Conservation (phyloP, 1,140 invertebrate species). For the Macrostomum lignano region DNA sequence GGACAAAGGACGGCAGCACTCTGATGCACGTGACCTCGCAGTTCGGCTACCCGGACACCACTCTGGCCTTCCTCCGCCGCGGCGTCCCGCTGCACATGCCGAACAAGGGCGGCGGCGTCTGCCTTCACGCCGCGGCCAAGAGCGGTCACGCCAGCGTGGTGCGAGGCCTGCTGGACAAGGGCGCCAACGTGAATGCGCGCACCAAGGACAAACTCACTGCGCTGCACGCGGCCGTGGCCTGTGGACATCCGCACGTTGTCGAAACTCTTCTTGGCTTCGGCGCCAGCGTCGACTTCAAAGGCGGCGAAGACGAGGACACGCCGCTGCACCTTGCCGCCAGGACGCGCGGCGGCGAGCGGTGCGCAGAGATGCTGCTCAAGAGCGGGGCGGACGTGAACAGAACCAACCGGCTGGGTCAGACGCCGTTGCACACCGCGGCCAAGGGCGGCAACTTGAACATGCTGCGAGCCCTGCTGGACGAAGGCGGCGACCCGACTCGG, state of each 20-base stretch:
- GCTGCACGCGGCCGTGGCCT: conserved; percentile 89
- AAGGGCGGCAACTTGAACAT: conserved; percentile 24
- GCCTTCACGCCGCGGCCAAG: conserved; percentile 29
- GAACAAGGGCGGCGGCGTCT: conserved; percentile 43
- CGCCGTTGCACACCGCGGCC: conserved; percentile 16
- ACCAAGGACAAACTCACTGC: conserved; percentile 81
- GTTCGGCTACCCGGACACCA: conserved; percentile 82
- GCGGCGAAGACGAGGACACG: conserved; percentile 48
- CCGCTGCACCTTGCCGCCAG: conserved; percentile 62
- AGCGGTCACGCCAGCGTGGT: conserved; percentile 53
- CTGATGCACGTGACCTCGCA: conserved; percentile 79
- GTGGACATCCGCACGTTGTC: conserved; percentile 68
- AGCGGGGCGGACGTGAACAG: conserved; percentile 76
- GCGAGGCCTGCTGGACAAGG: conserved; percentile 76
- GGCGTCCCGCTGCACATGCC: conserved; percentile 96
- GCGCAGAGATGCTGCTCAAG: conserved; percentile 80
- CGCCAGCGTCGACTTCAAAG: conserved; percentile 37
- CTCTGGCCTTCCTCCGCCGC: conserved; percentile 83
- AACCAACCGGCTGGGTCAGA: conserved; percentile 6
- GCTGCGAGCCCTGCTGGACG: conserved; percentile 29
- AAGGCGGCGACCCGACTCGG: conserved; percentile 14
- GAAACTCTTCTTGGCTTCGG: conserved; percentile 80
- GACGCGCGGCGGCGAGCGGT: conserved; percentile 67
- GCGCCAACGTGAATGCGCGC: conserved; percentile 17
- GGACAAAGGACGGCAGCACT: conserved; percentile 56